Conservation (phyloP, 2,113 vertebrate species). For the Irena cyanogastra region DNA sequence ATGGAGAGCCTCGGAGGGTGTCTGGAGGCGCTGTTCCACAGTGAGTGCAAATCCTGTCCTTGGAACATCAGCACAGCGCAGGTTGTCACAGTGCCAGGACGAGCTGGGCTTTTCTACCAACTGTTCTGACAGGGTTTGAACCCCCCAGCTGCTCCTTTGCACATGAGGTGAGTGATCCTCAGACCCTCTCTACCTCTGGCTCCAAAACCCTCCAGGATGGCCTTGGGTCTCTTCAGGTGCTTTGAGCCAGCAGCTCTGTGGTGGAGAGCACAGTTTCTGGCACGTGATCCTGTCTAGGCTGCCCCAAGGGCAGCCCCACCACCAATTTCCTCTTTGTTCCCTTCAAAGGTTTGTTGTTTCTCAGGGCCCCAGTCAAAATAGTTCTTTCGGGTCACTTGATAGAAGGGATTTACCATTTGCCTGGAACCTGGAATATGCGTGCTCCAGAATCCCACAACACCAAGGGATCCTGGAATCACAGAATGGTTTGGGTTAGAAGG, state of each 20-base stretch:
- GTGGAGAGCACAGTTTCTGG: neutral
- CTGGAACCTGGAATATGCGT: neutral
- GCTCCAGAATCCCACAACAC: neutral
- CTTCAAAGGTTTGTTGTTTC: neutral
- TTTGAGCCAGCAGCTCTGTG: neutral
- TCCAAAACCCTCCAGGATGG: rapidly evolving
- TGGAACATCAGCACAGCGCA: rapidly evolving
- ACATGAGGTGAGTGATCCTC: neutral
- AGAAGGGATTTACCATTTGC: neutral
- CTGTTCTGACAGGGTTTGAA: rapidly evolving
- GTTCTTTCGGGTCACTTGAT: neutral
- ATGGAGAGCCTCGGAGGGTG: neutral
- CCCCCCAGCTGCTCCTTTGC: neutral
- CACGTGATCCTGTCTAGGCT: neutral
- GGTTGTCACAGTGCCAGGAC: rapidly evolving
- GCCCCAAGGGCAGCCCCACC: neutral
- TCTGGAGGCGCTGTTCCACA: rapidly evolving
- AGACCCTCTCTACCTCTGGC: neutral
- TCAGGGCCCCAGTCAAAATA: neutral
- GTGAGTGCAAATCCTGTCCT: neutral
- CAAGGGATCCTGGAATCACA: neutral
- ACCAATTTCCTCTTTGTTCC: neutral
- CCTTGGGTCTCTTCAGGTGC: neutral
- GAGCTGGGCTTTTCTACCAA: neutral
- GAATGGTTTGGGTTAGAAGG: neutral